Base-by-base conservation (phyloP, 1,140 invertebrate genomes). In the Hylaeus anthracinus region DNA sequence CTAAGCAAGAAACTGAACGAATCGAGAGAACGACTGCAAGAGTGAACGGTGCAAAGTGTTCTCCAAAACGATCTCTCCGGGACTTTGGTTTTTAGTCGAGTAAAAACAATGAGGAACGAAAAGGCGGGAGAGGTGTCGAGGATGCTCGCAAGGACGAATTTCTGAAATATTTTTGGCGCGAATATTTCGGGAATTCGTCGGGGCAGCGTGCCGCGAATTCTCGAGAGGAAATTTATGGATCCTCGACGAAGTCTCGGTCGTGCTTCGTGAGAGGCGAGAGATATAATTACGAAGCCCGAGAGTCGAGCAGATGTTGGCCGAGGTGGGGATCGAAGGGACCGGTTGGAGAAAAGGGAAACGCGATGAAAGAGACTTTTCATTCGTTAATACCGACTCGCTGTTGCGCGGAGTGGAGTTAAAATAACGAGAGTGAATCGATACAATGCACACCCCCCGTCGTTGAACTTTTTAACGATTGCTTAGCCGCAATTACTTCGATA, bases 131-230 rank as follows among this genome's bases (percentile, higher is more conserved):
- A 75, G 45, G 39, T 41, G 48, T 53, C 51, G 55, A 63, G 37
- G 55, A 26, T 70, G 58, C 1, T 56, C 72, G 51, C 48, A 41
- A 48, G 45, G 74, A 66, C 72, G 82, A 81, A 84, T 87, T 77
- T 86, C 81, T 73, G 76, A 86, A 77, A 83, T 86, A 86, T 86
- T 86, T 86, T 86, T 79, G 76, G 58, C 65, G 55, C 83, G 84
- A 83, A 83, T 86, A 86, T 86, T 86, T 86, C 45, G 84, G 63
- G 84, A 86, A 86, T 86, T 86, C 81, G 76, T 51, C 71, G 69
- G 69, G 60, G 81, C 64, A 73, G 69, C 71, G 75, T 83, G 84
- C 84, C 84, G n/a, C 72, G 76, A 83, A 86, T 86, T 86, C 84
- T 86, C 79, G 56, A 8, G 12, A 5, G 71, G 69, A 86, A 86